phyloP scores from a whole-genome alignment of 2,888 invertebrate species.

The Ormyrus pomaceus region DNA sequence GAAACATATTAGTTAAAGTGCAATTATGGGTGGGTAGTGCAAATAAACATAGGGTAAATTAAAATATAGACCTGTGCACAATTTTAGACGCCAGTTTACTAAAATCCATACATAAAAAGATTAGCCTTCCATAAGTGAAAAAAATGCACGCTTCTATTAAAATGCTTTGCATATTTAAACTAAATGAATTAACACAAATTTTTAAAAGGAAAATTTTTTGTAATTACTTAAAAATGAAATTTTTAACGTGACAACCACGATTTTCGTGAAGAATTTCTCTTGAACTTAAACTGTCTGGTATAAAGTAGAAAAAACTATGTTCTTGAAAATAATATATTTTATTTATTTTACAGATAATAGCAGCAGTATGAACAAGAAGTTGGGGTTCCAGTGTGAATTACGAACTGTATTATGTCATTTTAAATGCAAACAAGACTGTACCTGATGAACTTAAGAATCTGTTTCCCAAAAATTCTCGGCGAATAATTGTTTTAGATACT shows the following conservation, averaged over 20 bases:
- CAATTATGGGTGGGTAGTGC: too few species aligned
- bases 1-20: too few species aligned
- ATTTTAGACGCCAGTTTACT: too few species aligned
- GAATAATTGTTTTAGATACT: conserved; percentile 1
- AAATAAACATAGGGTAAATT: too few species aligned
- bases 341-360: conserved; percentile 42
- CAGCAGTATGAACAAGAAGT: conserved; percentile 18
- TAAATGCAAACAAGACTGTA: conserved; percentile 34
- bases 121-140: too few species aligned
- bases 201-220: too few species aligned
- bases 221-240: too few species aligned
- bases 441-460: conserved; percentile 42
- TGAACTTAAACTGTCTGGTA: conserved; percentile 15
- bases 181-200: too few species aligned
- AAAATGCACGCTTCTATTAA: too few species aligned
- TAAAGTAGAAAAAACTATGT: neutral
- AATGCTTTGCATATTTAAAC: too few species aligned
- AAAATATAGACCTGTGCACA: too few species aligned
- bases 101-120: too few species aligned
- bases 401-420: conserved; percentile 3
- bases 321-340: conserved; percentile 15
- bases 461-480: conserved; percentile 3
- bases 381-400: neutral
- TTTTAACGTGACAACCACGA: neutral
- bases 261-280: neutral